Evolutionary conservation across 2,797 vertebrate species (phyloP).

Genomic region (Podarcis siculus): DNA sequence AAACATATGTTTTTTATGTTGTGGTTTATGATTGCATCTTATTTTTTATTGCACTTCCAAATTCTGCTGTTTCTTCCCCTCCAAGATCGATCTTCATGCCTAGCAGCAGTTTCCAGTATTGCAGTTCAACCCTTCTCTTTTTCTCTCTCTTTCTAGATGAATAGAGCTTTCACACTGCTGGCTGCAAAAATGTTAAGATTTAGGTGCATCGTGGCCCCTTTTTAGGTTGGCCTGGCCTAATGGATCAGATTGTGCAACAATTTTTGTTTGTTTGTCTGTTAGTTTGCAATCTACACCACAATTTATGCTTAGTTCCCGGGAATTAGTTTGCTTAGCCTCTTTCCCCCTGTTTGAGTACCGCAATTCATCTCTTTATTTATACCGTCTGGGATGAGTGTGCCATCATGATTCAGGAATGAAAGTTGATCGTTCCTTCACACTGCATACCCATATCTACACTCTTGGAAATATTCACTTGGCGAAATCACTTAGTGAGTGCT

Average conservation of each 20-base stretch:
- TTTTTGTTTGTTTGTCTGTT: neutral
- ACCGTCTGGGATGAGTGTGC: neutral
- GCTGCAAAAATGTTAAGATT: constrained; percentile 48
- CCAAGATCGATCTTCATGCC: constrained; percentile 56
- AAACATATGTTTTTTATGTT: constrained; percentile 65
- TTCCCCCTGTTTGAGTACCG: neutral
- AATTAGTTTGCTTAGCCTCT: neutral
- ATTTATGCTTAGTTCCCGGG: constrained; percentile 28
- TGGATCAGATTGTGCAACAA: constrained; percentile 3
- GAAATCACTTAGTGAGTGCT: neutral
- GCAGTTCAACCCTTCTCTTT: constrained; percentile 20
- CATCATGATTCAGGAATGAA: neutral
- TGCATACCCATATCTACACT: neutral
- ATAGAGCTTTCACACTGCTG: constrained; percentile 38
- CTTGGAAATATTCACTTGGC: neutral
- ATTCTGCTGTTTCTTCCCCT: constrained; percentile 55
- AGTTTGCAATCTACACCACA: constrained; percentile 22
- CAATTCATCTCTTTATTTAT: constrained; percentile 17
- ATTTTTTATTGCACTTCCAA: constrained; percentile 59
- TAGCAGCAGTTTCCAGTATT: constrained; percentile 48
- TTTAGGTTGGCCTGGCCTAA: constrained; percentile 39
- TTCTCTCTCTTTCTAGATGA: constrained; percentile 54
- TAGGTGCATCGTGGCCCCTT: constrained; percentile 16
- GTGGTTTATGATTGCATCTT: constrained; percentile 54
- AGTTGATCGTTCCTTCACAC: neutral